A percentile compares a stretch with the other conserved stretches of the same genome.
Conservation (phyloP, 1,140 invertebrate genomes). For the Oreohelix idahoensis region DNA sequence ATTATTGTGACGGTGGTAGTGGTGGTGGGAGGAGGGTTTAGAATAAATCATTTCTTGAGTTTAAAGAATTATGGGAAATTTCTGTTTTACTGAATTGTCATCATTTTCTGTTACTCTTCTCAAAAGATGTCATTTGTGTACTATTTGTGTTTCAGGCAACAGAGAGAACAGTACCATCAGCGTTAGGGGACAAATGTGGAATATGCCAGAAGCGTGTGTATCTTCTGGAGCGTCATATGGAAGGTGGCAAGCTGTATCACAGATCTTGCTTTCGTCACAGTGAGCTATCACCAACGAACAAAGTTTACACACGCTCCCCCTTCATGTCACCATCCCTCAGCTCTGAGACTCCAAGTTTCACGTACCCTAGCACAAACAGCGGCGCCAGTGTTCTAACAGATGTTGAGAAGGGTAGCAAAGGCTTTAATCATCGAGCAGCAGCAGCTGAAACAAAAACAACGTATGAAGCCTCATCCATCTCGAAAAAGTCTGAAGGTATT, state of each 20-base stretch:
- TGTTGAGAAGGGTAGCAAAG: not conserved
- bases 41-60: no score
- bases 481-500: not conserved
- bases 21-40: no score
- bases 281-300: constrained; percentile 62
- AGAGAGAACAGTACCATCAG: not conserved
- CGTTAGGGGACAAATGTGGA: constrained; percentile 80
- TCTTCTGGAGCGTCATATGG: constrained; percentile 88
- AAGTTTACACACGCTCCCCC: constrained; percentile 52
- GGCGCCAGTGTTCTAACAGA: not conserved
- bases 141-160: not conserved
- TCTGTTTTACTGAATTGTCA: no score
- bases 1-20: no score
- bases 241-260: constrained; percentile 87
- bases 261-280: constrained; percentile 84
- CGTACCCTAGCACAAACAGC: constrained; percentile 35
- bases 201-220: constrained; percentile 89
- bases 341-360: constrained; percentile 23
- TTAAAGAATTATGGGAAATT: no score
- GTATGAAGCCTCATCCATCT: not conserved
- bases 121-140: not conserved
- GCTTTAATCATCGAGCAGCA: no score
- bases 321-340: constrained; percentile 46
- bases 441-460: not conserved
- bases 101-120: not conserved